Base-by-base conservation (phyloP, 2,888 invertebrate species). In the Hypercompe scribonia region DNA sequence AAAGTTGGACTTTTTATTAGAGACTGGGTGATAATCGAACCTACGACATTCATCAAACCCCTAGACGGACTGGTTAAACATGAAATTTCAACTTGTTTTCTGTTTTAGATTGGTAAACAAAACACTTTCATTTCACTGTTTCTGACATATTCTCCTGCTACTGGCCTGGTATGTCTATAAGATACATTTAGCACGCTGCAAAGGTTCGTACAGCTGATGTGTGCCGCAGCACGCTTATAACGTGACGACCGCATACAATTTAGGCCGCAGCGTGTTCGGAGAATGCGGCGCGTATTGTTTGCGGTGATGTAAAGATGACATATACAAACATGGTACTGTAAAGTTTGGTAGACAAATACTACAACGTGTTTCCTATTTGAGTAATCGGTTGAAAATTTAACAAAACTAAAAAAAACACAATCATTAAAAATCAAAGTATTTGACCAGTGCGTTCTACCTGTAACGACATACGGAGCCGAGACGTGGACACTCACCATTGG, bases 271-370 rank as follows among this genome's bases (percentile, higher is more conserved):
- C 70, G 46, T 70, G 70, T 70, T 70, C 46, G 18, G 42, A 70
- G 42, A 70, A 63, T 69, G 31, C 33, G 33, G 33, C 61, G 64
- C 11, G 42, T 65, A 50, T 50, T 63, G 70, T 70, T 50, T 50
- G 70, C 18, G 65, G 64, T 67, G 70, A 73, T 54, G 72, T 66
- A 74, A 66, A 69, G 74, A 33, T 69, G 66, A 72, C 74, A 33
- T 36, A 54, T 54, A 34, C 4, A 34, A 28, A 61, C 58, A 31
- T 13, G 18, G 15, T 18, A 15, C 58, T 31, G 58, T 31, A 31
- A 18, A 61, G 58, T 15, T 61, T 15, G 31, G 13, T 28, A 31
- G 15, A 31, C 54, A n/a, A 54, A 13, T 54, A 3, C n/a, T 28
- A 54, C n/a, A 1, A 24, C n/a, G 50, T 50, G n/a, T 7, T n/a